Conservation (phyloP, 2,113 vertebrate species). For the Ahaetulla prasina region DNA sequence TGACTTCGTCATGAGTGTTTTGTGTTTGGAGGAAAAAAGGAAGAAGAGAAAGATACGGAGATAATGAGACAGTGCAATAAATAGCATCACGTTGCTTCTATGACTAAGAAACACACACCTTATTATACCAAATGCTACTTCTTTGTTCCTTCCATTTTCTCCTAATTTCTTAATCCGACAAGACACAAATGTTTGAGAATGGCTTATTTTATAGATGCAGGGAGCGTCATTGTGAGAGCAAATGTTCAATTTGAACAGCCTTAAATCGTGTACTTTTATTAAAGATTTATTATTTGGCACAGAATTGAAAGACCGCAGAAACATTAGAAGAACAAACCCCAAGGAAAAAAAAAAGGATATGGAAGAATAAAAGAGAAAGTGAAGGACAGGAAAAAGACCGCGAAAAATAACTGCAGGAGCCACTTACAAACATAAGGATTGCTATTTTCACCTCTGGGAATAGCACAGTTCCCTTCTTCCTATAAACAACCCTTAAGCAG, state of each 20-base stretch:
- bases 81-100: neutral
- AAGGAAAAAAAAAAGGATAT: neutral
- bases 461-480: neutral
- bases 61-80: neutral
- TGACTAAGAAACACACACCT: neutral
- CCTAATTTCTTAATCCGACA: neutral
- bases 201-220: neutral
- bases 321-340: neutral
- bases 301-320: neutral
- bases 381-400: neutral
- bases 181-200: neutral
- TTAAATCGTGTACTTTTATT: neutral
- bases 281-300: neutral
- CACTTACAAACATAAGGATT: neutral
- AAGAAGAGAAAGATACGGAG: neutral
- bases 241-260: neutral
- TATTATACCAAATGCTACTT: neutral
- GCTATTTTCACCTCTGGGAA: neutral
- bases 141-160: neutral
- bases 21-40: neutral
- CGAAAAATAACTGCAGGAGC: neutral
- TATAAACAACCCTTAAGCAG: neutral
- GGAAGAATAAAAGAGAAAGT: neutral
- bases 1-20: neutral
- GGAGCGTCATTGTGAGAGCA: neutral